Conservation (phyloP, 2,797 vertebrate genomes). For the Gadopsis bispinosus region DNA sequence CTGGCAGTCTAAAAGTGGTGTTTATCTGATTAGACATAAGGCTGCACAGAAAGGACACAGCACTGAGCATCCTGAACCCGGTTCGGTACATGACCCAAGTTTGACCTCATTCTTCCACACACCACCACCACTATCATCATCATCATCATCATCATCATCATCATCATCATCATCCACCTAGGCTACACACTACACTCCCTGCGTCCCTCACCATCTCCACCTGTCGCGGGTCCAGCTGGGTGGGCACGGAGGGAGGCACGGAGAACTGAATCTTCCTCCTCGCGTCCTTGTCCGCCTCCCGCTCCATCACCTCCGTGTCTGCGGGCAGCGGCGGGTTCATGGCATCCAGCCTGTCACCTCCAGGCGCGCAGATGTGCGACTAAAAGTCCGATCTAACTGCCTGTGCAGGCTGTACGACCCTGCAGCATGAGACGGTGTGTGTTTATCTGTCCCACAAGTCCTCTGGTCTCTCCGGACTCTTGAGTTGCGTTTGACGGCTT, state of each 20-base stretch:
- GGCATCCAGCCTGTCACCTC: conserved; percentile 52
- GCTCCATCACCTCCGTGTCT: conserved; percentile 68
- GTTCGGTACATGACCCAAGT: conserved; percentile 8
- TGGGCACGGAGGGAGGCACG: conserved; percentile 87
- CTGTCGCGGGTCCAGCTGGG: conserved; percentile 92
- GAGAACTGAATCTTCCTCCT: conserved; percentile 98
- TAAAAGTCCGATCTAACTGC: neutral
- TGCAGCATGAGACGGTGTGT: neutral
- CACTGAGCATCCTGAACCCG: neutral
- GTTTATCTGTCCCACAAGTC: conserved; percentile 7
- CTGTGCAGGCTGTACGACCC: neutral
- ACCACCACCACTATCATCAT: neutral
- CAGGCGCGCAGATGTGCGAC: conserved; percentile 30
- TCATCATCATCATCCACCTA: neutral
- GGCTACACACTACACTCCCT: neutral
- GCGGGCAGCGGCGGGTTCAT: conserved; percentile 76
- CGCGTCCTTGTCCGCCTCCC: conserved; percentile 88
- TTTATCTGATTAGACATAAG: neutral
- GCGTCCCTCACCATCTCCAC: conserved; percentile 93
- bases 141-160: neutral
- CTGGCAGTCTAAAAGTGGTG: neutral
- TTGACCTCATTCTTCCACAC: conserved; percentile 38
- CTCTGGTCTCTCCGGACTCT: conserved; percentile 12
- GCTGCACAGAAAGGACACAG: neutral
- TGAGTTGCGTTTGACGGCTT: conserved; percentile 35